Evolutionary conservation across 2,888 invertebrate genomes (phyloP).

Genomic region (Leptinotarsa haldemani): DNA sequence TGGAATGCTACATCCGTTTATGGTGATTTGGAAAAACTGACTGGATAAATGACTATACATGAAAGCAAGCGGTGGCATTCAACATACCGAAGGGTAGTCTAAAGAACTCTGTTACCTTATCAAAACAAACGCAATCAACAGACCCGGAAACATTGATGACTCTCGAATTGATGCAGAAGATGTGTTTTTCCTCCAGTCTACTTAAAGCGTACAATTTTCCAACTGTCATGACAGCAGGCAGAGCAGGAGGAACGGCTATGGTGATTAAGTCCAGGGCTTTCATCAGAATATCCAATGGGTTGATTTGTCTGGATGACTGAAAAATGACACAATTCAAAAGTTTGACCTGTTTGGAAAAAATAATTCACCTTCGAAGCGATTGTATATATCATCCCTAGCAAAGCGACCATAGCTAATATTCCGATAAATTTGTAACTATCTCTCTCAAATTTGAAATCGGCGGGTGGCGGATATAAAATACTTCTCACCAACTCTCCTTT

Average conservation of each 20-base stretch:
- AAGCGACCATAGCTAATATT: constrained; percentile 82
- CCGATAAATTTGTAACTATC: constrained; percentile 93
- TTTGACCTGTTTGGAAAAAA: background rate
- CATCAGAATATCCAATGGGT: constrained; percentile 75
- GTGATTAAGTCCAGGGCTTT: constrained; percentile 93
- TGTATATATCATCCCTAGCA: constrained; percentile 87
- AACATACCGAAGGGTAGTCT: constrained; percentile 6
- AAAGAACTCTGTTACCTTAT: constrained; percentile 73
- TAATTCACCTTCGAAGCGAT: constrained; percentile 81
- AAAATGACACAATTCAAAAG: constrained; percentile 32
- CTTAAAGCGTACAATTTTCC: constrained; percentile 92
- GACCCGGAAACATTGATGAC: constrained; percentile 94
- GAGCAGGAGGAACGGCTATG: constrained; percentile 93
- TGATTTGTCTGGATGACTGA: constrained; percentile 73
- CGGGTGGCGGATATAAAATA: constrained; percentile 94
- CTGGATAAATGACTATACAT: background rate
- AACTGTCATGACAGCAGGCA: constrained; percentile 97
- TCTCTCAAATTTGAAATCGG: constrained; percentile 95
- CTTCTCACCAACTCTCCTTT: constrained; percentile 90
- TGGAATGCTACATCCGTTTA: too few relatives aligned
- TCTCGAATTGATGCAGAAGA: constrained; percentile 93
- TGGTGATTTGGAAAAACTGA: too few relatives aligned
- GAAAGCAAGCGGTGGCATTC: background rate
- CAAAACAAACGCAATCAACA: constrained; percentile 89
- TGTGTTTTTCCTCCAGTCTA: constrained; percentile 79